phyloP scores from a whole-genome alignment of 2,113 vertebrate species.

The Aegypius monachus region DNA sequence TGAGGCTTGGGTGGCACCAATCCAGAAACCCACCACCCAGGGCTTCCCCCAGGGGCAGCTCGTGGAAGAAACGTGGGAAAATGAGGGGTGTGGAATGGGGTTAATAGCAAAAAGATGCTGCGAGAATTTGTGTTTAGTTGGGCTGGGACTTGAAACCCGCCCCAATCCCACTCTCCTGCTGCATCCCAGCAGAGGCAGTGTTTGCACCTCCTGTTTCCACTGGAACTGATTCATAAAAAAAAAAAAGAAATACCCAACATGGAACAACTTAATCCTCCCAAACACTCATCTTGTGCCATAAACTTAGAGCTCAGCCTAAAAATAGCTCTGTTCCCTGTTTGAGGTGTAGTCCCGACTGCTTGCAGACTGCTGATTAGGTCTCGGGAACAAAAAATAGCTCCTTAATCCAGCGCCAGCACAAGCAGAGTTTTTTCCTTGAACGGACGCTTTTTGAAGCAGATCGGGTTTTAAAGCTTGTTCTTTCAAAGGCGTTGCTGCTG shows the following conservation, averaged over 20 bases:
- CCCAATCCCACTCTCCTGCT: accelerated
- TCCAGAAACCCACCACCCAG: not conserved
- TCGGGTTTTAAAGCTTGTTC: not conserved
- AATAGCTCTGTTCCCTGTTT: not conserved
- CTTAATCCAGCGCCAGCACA: not conserved
- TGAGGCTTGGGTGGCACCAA: accelerated
- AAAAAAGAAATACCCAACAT: not conserved
- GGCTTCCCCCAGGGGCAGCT: not conserved
- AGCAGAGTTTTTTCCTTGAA: not conserved
- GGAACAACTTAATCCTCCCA: not conserved
- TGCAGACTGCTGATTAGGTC: not conserved
- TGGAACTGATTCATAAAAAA: not conserved
- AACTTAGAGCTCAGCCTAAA: not conserved
- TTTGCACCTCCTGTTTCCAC: not conserved
- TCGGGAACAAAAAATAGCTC: not conserved
- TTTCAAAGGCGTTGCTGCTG: accelerated
- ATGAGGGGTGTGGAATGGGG: accelerated
- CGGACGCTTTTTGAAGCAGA: not conserved
- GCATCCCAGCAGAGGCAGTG: not conserved
- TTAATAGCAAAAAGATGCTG: not conserved
- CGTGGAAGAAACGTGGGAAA: not conserved
- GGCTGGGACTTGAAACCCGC: not conserved
- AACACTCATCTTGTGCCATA: not conserved
- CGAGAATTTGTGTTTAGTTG: not conserved
- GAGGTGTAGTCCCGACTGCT: not conserved